Conservation (phyloP, 2,888 invertebrate species). For the Chrysomela aeneicollis region DNA sequence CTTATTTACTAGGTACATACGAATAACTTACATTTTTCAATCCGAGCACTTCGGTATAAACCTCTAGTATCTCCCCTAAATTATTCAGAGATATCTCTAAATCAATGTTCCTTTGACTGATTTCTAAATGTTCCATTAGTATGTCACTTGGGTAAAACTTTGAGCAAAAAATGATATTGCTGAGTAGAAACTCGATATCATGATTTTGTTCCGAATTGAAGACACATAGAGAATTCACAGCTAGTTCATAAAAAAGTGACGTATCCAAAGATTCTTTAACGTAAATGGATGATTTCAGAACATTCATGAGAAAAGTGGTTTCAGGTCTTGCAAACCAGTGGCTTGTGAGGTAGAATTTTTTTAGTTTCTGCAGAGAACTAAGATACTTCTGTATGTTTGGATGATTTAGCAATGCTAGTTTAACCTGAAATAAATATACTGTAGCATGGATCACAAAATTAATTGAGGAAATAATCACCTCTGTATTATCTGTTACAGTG, state of each 20-base stretch:
- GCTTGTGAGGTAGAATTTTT: constrained; percentile 60
- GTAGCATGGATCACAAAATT: too few relatives aligned
- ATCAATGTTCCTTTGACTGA: constrained; percentile 61
- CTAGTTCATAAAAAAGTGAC: constrained; percentile 65
- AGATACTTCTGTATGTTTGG: constrained; percentile 61
- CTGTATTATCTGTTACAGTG: constrained; percentile 39
- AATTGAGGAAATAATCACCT: constrained; percentile 41
- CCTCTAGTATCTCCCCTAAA: constrained; percentile 53
- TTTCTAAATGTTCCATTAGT: constrained; percentile 65
- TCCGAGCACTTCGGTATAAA: constrained; percentile 55
- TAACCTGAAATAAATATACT: constrained; percentile 49
- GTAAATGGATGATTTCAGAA: constrained; percentile 60
- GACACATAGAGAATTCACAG: constrained; percentile 69
- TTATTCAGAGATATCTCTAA: constrained; percentile 58
- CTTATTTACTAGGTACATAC: too few relatives aligned
- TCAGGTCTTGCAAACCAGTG: constrained; percentile 74
- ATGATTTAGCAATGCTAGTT: constrained; percentile 58
- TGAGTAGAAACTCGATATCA: constrained; percentile 67
- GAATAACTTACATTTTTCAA: constrained; percentile 51
- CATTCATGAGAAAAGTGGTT: constrained; percentile 65
- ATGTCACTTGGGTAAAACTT: constrained; percentile 68
- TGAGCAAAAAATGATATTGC: constrained; percentile 68
- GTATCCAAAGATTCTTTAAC: constrained; percentile 61
- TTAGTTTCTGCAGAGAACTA: constrained; percentile 54
- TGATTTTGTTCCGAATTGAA: constrained; percentile 67